Evolutionary conservation across 2,888 invertebrate species (phyloP).

Genomic region (Cephus pulcher): DNA sequence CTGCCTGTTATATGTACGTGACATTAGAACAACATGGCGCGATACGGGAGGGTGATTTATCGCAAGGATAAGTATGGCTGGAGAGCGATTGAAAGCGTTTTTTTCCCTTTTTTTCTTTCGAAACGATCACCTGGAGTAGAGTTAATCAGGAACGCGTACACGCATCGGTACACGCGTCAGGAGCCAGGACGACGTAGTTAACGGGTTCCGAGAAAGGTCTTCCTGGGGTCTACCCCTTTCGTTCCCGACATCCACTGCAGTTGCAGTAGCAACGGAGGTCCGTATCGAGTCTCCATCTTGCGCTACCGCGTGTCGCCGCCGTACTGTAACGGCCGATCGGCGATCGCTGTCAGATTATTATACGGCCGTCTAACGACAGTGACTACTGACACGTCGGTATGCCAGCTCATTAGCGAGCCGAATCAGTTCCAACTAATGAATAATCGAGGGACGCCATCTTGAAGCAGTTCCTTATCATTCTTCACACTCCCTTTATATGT

Average conservation of each 20-base stretch:
- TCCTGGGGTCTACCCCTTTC: constrained; percentile 24
- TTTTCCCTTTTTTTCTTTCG: not conserved
- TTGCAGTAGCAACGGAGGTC: constrained; percentile 5
- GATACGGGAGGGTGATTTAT: not conserved
- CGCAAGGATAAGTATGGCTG: not conserved
- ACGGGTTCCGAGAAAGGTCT: constrained; percentile 48
- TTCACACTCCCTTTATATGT: not conserved
- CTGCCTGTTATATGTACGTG: not conserved
- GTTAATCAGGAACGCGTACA: constrained; percentile 23
- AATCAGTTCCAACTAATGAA: constrained; percentile 10
- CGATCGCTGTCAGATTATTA: constrained; percentile 48
- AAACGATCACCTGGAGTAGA: constrained; percentile 3
- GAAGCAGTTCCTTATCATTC: not conserved
- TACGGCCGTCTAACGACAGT: constrained; percentile 31
- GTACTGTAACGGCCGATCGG: constrained; percentile 33
- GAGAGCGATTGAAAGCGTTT: not conserved
- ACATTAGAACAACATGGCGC: not conserved
- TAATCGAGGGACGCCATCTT: not conserved
- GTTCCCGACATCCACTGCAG: constrained; percentile 33
- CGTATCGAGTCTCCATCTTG: constrained; percentile 45
- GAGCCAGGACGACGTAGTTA: constrained; percentile 38
- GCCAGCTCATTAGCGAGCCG: constrained; percentile 46
- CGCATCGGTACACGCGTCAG: constrained; percentile 41
- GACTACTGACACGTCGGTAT: constrained; percentile 44
- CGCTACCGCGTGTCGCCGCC: constrained; percentile 42